Conservation (phyloP, 2,113 vertebrate species). For the Caretta caretta region DNA sequence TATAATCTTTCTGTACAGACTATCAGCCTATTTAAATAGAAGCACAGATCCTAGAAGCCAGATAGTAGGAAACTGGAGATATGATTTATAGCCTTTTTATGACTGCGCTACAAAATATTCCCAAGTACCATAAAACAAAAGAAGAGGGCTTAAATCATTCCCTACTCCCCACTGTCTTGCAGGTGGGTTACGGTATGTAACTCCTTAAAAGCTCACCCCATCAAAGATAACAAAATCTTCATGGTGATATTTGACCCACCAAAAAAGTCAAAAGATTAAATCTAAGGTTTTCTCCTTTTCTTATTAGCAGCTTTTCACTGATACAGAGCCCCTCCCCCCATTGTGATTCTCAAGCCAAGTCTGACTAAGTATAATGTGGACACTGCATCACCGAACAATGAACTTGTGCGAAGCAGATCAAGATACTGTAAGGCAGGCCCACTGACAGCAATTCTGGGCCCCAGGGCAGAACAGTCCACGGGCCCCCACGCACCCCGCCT, state of each 20-base stretch:
- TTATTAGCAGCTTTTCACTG: neutral
- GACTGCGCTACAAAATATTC: neutral
- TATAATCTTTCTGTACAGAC: neutral
- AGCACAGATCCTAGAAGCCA: neutral
- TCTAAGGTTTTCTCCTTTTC: neutral
- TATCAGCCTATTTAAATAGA: neutral
- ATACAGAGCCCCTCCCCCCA: neutral
- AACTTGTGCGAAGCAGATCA: neutral
- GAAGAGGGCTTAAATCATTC: neutral
- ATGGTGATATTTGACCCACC: neutral
- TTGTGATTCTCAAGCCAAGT: neutral
- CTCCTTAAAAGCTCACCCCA: neutral
- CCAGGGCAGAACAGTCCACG: too few species aligned
- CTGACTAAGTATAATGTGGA: neutral
- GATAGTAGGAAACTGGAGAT: neutral
- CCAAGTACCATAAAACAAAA: neutral
- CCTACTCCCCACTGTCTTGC: neutral
- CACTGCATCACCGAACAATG: neutral
- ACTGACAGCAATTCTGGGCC: too few species aligned
- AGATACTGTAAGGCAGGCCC: neutral
- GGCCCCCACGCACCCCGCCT: too few species aligned
- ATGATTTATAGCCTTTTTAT: constrained; percentile 46
- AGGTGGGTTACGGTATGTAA: neutral
- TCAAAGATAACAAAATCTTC: neutral
- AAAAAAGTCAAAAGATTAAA: constrained; percentile 15